These are phyloP conservation scores for Dicrurus megarhynchus DNA, from an alignment of 2,113 vertebrate species.

Conservation along the genomic window DNA sequence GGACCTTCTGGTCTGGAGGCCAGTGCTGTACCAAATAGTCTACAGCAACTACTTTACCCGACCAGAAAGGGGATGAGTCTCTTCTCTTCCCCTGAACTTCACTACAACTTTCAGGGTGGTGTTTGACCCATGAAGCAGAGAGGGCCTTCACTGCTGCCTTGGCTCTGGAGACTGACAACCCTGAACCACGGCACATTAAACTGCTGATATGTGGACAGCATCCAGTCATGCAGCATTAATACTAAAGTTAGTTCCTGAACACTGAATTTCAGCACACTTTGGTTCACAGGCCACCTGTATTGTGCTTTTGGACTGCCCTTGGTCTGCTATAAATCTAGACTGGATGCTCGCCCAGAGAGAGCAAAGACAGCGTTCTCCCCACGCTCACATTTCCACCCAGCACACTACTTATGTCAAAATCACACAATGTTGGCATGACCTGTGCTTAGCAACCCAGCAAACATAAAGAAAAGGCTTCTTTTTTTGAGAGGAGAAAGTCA, in stretches of 20 bases:
- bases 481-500: neutral
- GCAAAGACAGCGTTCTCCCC: neutral
- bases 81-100: neutral
- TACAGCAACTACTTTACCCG: constrained; percentile 21
- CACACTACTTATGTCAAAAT: neutral
- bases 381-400: neutral
- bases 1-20: constrained; percentile 75
- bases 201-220: neutral
- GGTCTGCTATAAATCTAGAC: neutral
- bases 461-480: neutral
- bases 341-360: neutral
- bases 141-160: neutral
- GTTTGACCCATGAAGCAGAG: neutral
- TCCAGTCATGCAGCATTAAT: neutral
- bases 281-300: neutral
- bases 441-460: neutral
- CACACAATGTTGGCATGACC: neutral
- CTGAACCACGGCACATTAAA: neutral
- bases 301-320: neutral
- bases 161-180: neutral
- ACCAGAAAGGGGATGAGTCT: constrained; percentile 1
- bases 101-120: neutral
- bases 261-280: neutral
- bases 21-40: neutral
- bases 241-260: neutral